Percentiles rank a stretch among this genome's conserved stretches.
phyloP scores from a whole-genome alignment of 2,888 invertebrate species.

The Drosophila barbarae region DNA sequence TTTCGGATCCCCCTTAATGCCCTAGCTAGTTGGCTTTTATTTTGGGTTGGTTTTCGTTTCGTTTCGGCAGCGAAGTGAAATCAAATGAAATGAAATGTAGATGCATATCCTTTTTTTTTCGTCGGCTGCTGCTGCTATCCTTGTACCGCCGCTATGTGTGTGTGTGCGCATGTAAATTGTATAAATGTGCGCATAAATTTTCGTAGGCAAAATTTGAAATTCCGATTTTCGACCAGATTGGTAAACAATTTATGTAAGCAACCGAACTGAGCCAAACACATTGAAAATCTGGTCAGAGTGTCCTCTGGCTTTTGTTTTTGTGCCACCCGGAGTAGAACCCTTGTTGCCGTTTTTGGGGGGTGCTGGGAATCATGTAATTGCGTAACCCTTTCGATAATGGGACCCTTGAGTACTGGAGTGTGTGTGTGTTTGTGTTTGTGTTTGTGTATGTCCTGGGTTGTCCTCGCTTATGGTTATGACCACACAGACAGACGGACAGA shows the following conservation, averaged over 20 bases:
- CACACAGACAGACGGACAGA: constrained; percentile 36
- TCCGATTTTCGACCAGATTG: constrained; percentile 76
- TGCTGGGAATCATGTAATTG: constrained; percentile 65
- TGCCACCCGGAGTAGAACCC: constrained; percentile 20
- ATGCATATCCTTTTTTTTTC: constrained; percentile 57
- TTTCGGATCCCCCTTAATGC: constrained; percentile 5
- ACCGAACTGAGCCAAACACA: constrained; percentile 50
- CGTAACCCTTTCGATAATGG: constrained; percentile 75
- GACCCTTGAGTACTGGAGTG: constrained; percentile 65
- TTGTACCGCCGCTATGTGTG: constrained; percentile 18
- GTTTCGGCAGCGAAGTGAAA: constrained; percentile 34
- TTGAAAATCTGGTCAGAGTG: constrained; percentile 54
- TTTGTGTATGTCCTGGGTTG: constrained; percentile 42
- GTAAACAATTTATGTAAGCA: constrained; percentile 76
- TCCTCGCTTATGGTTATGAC: constrained; percentile 53
- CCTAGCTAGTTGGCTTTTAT: constrained; percentile 39
- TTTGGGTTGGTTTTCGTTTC: constrained; percentile 7
- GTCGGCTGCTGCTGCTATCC: constrained; percentile 24
- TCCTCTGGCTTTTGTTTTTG: constrained; percentile 58
- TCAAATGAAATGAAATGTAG: constrained; percentile 70
- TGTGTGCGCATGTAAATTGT: constrained; percentile 69
- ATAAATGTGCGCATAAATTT: constrained; percentile 74
- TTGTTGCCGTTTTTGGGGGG: constrained; percentile 9
- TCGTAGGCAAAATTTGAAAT: constrained; percentile 73
- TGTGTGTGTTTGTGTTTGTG: constrained; percentile 39